A percentile compares a stretch with the other conserved stretches of the same genome.
These are phyloP conservation scores for Coenonympha arcania DNA, from an alignment of 2,888 invertebrate species.

Conservation along the genomic window DNA sequence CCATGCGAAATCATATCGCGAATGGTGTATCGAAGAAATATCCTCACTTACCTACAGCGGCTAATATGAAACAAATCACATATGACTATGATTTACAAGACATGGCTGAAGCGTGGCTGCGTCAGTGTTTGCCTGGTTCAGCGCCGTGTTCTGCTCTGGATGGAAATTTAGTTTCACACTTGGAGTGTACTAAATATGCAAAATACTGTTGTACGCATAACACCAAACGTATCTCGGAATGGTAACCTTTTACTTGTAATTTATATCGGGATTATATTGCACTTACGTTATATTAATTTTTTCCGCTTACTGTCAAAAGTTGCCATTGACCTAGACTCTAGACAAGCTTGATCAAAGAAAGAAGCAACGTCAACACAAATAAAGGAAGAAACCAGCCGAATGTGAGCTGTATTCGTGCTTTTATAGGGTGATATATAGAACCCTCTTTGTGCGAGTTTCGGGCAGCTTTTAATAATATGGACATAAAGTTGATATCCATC, in stretches of 20 bases:
- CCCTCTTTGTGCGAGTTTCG: too few species aligned
- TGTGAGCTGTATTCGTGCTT: too few species aligned
- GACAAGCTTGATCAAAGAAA: too few species aligned
- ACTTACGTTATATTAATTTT: not conserved
- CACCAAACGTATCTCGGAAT: slow-evolving; percentile 33
- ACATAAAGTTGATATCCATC: too few species aligned
- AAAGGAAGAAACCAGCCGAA: too few species aligned
- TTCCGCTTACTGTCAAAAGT: too few species aligned
- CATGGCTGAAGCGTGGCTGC: slow-evolving; percentile 56
- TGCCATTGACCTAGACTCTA: too few species aligned
- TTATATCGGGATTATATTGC: not conserved
- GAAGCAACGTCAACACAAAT: too few species aligned
- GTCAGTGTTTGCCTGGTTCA: slow-evolving; percentile 59
- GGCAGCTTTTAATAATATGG: too few species aligned
- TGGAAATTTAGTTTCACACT: slow-evolving; percentile 47
- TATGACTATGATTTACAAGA: slow-evolving; percentile 59
- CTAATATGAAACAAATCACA: slow-evolving; percentile 59
- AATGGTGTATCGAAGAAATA: slow-evolving; percentile 43
- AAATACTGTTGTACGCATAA: slow-evolving; percentile 45
- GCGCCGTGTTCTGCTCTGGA: slow-evolving; percentile 58
- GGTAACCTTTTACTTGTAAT: slow-evolving; percentile 35
- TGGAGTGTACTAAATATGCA: slow-evolving; percentile 60
- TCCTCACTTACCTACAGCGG: slow-evolving; percentile 51
- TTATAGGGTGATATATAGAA: too few species aligned
- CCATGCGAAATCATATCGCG: slow-evolving; percentile 63